Conservation (phyloP, 2,113 vertebrate species). For the Camelus dromedarius region DNA sequence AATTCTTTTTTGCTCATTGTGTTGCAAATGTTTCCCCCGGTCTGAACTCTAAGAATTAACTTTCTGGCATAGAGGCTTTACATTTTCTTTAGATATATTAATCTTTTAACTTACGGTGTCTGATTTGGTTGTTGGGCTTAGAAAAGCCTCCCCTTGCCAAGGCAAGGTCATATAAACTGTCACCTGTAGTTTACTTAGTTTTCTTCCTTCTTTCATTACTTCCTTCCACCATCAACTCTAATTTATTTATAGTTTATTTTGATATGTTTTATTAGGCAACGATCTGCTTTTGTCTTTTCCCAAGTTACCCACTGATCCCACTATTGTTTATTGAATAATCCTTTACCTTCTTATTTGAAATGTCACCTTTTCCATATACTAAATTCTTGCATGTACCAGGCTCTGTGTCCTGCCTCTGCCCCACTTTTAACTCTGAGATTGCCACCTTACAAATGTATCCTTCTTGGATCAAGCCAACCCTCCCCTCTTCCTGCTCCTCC, state of each 20-base stretch:
- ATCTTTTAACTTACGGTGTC: neutral
- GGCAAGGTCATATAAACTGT: neutral
- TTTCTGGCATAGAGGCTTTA: neutral
- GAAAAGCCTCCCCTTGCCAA: neutral
- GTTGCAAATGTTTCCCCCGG: neutral
- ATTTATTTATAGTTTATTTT: neutral
- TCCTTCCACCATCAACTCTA: neutral
- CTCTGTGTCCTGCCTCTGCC: neutral
- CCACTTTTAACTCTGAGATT: slow-evolving; percentile 11
- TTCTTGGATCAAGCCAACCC: too few species aligned
- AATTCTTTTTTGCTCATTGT: neutral
- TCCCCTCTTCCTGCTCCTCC: neutral
- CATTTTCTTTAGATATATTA: neutral
- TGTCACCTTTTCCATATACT: neutral
- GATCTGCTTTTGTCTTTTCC: slow-evolving; percentile 16
- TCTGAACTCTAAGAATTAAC: neutral
- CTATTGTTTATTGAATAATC: neutral
- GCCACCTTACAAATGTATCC: neutral
- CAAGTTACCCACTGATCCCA: neutral
- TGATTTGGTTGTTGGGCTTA: neutral
- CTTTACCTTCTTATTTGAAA: neutral
- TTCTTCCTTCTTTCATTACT: neutral
- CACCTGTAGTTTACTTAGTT: neutral
- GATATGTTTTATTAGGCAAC: neutral
- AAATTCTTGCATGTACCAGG: neutral